Percentiles rank a stretch among this genome's conserved stretches.
Evolutionary conservation across 2,888 invertebrate genomes (phyloP).

Genomic region (Phymatocera aterrima): DNA sequence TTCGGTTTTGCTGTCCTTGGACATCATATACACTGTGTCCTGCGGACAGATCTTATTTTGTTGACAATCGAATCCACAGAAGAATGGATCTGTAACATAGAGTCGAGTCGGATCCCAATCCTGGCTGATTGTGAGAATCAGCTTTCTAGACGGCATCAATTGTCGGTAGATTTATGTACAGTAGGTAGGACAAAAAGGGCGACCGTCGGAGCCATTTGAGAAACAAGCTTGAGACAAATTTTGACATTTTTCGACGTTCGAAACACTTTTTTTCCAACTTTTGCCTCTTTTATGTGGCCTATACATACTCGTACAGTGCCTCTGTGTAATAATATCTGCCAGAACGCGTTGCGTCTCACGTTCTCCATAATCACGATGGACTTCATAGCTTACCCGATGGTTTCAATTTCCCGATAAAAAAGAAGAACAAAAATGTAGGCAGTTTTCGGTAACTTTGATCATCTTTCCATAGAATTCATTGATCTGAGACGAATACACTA

Average conservation of each 20-base stretch:
- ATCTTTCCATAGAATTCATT: not conserved
- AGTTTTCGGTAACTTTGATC: too few relatives aligned
- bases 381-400: too few relatives aligned
- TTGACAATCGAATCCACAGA: not conserved
- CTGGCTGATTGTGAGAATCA: too few relatives aligned
- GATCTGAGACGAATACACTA: not conserved
- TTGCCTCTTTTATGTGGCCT: too few relatives aligned
- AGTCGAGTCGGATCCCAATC: not conserved
- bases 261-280: not conserved
- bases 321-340: too few relatives aligned
- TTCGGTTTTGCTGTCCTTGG: too few relatives aligned
- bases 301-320: too few relatives aligned
- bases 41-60: not conserved
- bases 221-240: not conserved
- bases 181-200: not conserved
- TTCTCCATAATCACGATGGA: too few relatives aligned
- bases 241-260: not conserved
- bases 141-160: not conserved
- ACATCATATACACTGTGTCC: not conserved
- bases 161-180: not conserved
- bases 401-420: too few relatives aligned
- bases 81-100: not conserved
- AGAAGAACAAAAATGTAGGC: too few relatives aligned
- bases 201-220: not conserved
- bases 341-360: too few relatives aligned